Percentiles rank a stretch among this genome's conserved stretches.
Evolutionary conservation across 1,140 invertebrate species (phyloP).

Genomic region (Octopus sinensis): DNA sequence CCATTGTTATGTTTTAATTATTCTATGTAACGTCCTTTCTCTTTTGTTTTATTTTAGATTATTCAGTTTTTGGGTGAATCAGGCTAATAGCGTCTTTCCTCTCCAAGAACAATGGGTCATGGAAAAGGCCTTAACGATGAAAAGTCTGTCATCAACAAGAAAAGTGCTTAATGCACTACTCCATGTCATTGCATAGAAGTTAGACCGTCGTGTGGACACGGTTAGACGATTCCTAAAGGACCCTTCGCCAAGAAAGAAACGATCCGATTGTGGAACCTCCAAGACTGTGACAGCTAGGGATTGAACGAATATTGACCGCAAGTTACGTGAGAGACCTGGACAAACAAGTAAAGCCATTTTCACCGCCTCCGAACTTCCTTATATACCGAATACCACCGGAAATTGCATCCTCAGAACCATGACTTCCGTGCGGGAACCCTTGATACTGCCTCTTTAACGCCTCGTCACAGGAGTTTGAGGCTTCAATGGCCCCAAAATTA

Average conservation of each 20-base stretch:
- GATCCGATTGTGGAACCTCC: background rate
- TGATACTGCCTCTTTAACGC: background rate
- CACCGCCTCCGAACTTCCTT: background rate
- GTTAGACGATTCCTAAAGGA: background rate
- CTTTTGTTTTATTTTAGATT: too few relatives aligned
- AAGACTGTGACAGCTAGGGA: background rate
- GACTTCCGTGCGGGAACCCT: background rate
- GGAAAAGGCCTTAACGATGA: too few relatives aligned
- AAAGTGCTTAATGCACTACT: background rate
- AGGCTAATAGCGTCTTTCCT: too few relatives aligned
- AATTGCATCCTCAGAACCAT: background rate
- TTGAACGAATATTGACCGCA: background rate
- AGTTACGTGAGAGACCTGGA: background rate
- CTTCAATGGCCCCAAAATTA: background rate
- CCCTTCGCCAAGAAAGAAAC: background rate
- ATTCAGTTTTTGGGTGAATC: too few relatives aligned
- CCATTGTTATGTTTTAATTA: too few relatives aligned
- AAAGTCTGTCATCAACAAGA: too few relatives aligned
- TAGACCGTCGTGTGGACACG: background rate
- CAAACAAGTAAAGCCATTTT: background rate
- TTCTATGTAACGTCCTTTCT: too few relatives aligned
- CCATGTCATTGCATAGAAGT: background rate
- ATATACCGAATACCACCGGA: background rate
- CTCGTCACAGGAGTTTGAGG: background rate
- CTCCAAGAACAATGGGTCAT: too few relatives aligned